phyloP scores from a whole-genome alignment of 2,888 invertebrate species.

The Machimus atricapillus region DNA sequence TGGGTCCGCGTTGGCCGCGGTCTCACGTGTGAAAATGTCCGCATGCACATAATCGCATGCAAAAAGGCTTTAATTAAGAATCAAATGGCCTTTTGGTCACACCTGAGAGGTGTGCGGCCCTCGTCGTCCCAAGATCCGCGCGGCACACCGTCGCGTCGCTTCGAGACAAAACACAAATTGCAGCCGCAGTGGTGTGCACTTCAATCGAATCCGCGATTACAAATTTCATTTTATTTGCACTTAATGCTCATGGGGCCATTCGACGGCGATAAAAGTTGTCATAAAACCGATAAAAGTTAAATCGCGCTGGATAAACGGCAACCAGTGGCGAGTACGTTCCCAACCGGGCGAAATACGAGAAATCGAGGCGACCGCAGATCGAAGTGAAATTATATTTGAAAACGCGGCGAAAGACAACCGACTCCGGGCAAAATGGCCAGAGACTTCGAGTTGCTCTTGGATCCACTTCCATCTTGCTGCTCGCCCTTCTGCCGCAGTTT shows the following conservation, averaged over 20 bases:
- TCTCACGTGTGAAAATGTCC: constrained; percentile 27
- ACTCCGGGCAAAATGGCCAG: not conserved
- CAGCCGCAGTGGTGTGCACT: not conserved
- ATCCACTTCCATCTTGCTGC: not conserved
- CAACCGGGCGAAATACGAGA: not conserved
- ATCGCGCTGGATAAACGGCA: constrained; percentile 22
- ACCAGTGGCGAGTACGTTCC: constrained; percentile 18
- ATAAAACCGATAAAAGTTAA: constrained; percentile 44
- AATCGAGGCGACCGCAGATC: not conserved
- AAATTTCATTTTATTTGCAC: constrained; percentile 44
- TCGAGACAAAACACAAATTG: constrained; percentile 13
- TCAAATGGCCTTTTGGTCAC: constrained; percentile 37
- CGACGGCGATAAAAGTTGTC: constrained; percentile 42
- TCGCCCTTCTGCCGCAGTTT: not conserved
- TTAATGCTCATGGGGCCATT: constrained; percentile 39
- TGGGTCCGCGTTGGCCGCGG: not conserved
- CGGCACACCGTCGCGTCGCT: not conserved
- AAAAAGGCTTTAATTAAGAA: constrained; percentile 35
- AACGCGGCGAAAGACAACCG: not conserved
- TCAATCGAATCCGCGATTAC: constrained; percentile 31
- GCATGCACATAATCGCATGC: constrained; percentile 7
- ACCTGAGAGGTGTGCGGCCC: not conserved
- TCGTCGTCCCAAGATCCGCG: too few relatives aligned
- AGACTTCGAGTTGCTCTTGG: not conserved
- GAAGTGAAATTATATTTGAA: constrained; percentile 1